Evolutionary conservation across 2,797 vertebrate genomes (phyloP), one percentile per base, ranked within the genome.

Genomic region (Arctocebus calabarensis): DNA sequence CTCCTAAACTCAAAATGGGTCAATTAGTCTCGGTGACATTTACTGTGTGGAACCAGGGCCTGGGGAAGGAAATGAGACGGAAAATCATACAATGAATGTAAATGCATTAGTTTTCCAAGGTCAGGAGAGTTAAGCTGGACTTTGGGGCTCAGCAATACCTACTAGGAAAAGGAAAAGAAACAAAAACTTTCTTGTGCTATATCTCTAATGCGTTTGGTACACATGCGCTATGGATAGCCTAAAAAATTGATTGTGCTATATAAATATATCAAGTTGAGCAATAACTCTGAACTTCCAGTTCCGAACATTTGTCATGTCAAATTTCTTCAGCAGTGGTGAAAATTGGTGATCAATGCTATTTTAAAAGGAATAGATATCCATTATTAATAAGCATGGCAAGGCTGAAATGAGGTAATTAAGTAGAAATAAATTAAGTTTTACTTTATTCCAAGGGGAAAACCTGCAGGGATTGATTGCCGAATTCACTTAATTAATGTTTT

Each of bases 1-100:
- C 94, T 98, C 52, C 93, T 96, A 97, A 98, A 98, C 84, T 95
- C 93, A 98, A 98, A 98, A 97, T 92, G 77, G 89, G 94, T 97
- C 17, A 74, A 91, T 98, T 97, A 90, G 85, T 97, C 96, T 98
- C 96, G 82, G 17, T 97, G 88, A 84, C 95, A 89, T 88, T 97
- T 62, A 62, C 61, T 84, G 71, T 61, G 55, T 78, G 91, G 70
- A 95, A 79, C 94, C 32, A 96, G 86, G 62, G 96, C n/a, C 91
- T 94, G 95, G 59, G 82, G 59, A 85, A 59, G 29, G 61, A 48
- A 45, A 62, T 55, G 81, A 87, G 61, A 14, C 48, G 20, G 96
- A 92, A 95, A 96, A 97, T 86, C 86, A 90, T 85, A 92, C n/a
- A 74, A 73, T 43, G 55, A 95, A 90, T 78, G n/a, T 77, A 74